Evolutionary conservation across 2,113 vertebrate genomes (phyloP).

Genomic region (Gasterosteus nipponicus): DNA sequence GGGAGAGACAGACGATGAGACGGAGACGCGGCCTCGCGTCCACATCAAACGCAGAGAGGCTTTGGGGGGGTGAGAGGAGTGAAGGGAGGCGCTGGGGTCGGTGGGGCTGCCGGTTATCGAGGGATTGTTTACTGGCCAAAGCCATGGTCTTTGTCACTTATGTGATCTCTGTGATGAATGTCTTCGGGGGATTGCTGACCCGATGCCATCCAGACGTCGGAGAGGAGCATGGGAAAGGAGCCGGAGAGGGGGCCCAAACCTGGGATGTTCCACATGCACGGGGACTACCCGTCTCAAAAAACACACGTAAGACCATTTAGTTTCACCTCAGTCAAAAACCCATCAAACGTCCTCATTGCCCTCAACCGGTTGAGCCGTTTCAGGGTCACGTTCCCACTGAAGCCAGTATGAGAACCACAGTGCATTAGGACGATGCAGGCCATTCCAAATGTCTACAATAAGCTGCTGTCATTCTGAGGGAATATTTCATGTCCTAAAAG

Average conservation of each 20-base stretch:
- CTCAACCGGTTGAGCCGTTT: slow-evolving; percentile 34
- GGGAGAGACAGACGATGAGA: slow-evolving; percentile 23
- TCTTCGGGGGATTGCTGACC: slow-evolving; percentile 14
- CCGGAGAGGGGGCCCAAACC: slow-evolving; percentile 16
- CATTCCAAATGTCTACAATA: slow-evolving; percentile 47
- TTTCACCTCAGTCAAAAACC: slow-evolving; percentile 35
- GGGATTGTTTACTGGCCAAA: slow-evolving; percentile 38
- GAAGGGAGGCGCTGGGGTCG: slow-evolving; percentile 19
- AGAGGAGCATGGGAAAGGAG: slow-evolving; percentile 47
- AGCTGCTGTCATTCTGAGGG: slow-evolving; percentile 48
- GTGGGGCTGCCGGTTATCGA: slow-evolving; percentile 1
- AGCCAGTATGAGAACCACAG: slow-evolving; percentile 48
- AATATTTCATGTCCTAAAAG: slow-evolving; percentile 63
- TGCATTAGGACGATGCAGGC: slow-evolving; percentile 10
- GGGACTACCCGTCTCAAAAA: slow-evolving; percentile 30
- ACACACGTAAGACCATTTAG: slow-evolving; percentile 45
- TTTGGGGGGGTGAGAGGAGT: slow-evolving; percentile 42
- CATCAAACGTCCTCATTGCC: slow-evolving; percentile 12
- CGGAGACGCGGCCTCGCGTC: neutral
- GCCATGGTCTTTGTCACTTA: slow-evolving; percentile 46
- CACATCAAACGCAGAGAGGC: slow-evolving; percentile 46
- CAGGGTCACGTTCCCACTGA: slow-evolving; percentile 59
- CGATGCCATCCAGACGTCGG: slow-evolving; percentile 21
- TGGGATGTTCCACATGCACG: slow-evolving; percentile 38
- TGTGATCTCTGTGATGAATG: slow-evolving; percentile 38